Evolutionary conservation across 2,888 invertebrate genomes (phyloP).

Genomic region (Tortricodes alternella): DNA sequence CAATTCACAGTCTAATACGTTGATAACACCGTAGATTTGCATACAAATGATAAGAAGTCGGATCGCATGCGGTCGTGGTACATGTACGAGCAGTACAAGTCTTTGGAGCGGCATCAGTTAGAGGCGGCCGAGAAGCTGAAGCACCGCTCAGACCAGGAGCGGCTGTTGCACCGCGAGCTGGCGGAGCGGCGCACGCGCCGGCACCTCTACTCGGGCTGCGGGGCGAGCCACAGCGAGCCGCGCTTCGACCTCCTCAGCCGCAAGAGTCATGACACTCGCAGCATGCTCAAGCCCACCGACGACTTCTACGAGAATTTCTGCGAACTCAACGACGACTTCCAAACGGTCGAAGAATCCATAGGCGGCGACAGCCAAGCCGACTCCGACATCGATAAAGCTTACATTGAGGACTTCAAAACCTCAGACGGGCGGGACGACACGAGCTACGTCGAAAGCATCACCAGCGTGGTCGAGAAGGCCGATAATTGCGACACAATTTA

Average conservation of each 20-base stretch:
- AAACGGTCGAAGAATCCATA: constrained; percentile 36
- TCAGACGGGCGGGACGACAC: constrained; percentile 42
- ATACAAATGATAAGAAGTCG: constrained; percentile 57
- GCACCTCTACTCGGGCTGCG: constrained; percentile 53
- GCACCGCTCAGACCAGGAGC: constrained; percentile 61
- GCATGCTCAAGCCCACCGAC: constrained; percentile 47
- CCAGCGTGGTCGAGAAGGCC: constrained; percentile 49
- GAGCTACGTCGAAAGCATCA: constrained; percentile 45
- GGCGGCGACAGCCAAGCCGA: constrained; percentile 40
- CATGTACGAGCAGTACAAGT: constrained; percentile 71
- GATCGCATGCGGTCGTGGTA: constrained; percentile 73
- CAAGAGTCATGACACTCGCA: constrained; percentile 40
- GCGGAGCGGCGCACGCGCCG: constrained; percentile 62
- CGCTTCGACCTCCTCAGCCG: constrained; percentile 39
- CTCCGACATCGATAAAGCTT: constrained; percentile 40
- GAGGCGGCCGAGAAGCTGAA: constrained; percentile 62
- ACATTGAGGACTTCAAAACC: constrained; percentile 46
- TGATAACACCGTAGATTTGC: constrained; percentile 48
- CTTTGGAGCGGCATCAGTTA: constrained; percentile 64
- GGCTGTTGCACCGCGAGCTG: constrained; percentile 60
- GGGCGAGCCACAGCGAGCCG: constrained; percentile 49
- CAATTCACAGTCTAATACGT: neutral
- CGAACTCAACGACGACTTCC: constrained; percentile 49
- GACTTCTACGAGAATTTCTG: constrained; percentile 62
- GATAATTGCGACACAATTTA: constrained; percentile 38